phyloP scores from a whole-genome alignment of 2,797 vertebrate genomes.

The Enteromius paludinosus region DNA sequence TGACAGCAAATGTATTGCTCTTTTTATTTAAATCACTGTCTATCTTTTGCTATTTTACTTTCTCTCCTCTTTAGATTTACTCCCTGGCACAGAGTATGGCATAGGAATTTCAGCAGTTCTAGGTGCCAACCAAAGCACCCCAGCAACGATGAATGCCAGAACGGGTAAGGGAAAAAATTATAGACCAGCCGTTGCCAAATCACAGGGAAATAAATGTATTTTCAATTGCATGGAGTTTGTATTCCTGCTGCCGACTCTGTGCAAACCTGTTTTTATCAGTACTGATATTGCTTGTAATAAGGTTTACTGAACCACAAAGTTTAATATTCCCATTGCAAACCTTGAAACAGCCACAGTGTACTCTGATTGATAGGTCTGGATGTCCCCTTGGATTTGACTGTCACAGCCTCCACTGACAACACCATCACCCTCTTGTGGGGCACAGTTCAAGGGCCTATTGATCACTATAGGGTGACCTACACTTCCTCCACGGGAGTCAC shows the following conservation, averaged over 20 bases:
- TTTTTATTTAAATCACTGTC: not conserved
- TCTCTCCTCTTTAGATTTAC: conserved; percentile 79
- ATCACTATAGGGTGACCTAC: conserved; percentile 93
- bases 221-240: not conserved
- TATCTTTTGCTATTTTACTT: not conserved
- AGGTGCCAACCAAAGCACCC: conserved; percentile 88
- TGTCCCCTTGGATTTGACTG: conserved; percentile 88
- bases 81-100: conserved; percentile 96
- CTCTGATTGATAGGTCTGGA: conserved; percentile 84
- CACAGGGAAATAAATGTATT: not conserved
- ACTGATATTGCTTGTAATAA: conserved; percentile 1
- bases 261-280: conserved; percentile 1
- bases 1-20: not conserved
- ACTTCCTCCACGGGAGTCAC: conserved; percentile 87
- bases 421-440: conserved; percentile 94
- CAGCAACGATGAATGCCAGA: conserved; percentile 95
- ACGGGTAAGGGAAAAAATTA: conserved; percentile 83
- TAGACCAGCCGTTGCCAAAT: not conserved
- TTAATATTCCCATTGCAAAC: not conserved
- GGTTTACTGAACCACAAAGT: not conserved
- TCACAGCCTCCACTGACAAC: conserved; percentile 93
- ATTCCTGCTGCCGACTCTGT: not conserved
- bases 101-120: conserved; percentile 92
- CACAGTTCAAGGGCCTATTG: conserved; percentile 89
- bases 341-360: not conserved